Evolutionary conservation across 2,113 vertebrate species (phyloP), one percentile per base, ranked within the genome.

Genomic region (Salminus brasiliensis): DNA sequence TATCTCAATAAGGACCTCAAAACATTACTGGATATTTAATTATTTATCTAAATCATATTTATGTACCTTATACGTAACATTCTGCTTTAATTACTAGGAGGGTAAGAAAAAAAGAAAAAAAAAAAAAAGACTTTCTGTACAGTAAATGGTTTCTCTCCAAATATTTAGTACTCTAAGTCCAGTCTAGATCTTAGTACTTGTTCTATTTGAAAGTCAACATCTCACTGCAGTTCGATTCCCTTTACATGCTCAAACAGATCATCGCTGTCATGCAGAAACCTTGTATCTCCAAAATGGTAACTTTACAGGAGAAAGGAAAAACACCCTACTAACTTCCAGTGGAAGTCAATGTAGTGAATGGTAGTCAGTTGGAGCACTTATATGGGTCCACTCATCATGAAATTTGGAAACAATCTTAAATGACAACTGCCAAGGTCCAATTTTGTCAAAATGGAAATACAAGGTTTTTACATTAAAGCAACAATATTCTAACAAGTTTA

Each of bases 101-200:
- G n/a, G n/a, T n/a, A n/a, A n/a, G n/a, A n/a, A n/a, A n/a, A n/a
- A n/a, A n/a, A n/a, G n/a, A 29, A 12, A 8, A 34, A 27, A 25
- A 8, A 10, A n/a, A 8, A 16, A 6, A 68, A 15, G 52, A 15
- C 12, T 63, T 78, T n/a, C n/a, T 36, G 34, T 39, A n/a, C 25
- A 72, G 49, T 65, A 72, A 79, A 72, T 79, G 62, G 41, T 23
- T 55, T n/a, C 41, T 32, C 6, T 5, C 21, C n/a, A 34, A 53
- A 72, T 65, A 63, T 73, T 79, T 79, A 59, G 43, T 79, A 39
- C 12, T 45, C 16, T 11, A 41, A 55, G 25, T 25, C 39, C n/a
- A 34, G 10, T 36, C 12, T 15, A 45, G 27, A 34, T 34, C 68
- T 30, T 43, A 39, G 62, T 49, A 21, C 55, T 15, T 16, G 23